A percentile compares a stretch with the other conserved stretches of the same genome.
Conservation (phyloP, 2,113 vertebrate species). For the Toxotes chatareus region DNA sequence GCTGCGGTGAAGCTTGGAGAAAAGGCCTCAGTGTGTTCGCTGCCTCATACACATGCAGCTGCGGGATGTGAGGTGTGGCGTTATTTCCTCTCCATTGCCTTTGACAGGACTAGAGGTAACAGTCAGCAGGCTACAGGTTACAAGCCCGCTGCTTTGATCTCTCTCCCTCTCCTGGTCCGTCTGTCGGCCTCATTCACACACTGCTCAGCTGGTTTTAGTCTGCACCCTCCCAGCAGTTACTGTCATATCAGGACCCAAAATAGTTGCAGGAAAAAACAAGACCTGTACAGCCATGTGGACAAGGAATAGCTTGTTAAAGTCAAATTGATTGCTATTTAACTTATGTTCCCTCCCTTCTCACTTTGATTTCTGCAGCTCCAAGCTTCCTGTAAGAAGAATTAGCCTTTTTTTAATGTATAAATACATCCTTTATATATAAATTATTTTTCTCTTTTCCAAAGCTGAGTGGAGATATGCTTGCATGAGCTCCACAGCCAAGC, state of each 20-base stretch:
- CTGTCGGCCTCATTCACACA: constrained; percentile 50
- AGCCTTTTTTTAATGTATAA: constrained; percentile 25
- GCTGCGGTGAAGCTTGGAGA: constrained; percentile 67
- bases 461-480: constrained; percentile 34
- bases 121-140: constrained; percentile 71
- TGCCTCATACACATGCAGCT: constrained; percentile 62
- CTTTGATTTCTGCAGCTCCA: constrained; percentile 21
- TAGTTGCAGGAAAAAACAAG: constrained; percentile 53
- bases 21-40: constrained; percentile 67
- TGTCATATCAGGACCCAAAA: constrained; percentile 72
- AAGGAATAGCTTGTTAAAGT: constrained; percentile 66
- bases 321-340: constrained; percentile 61
- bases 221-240: constrained; percentile 63
- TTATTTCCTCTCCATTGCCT: constrained; percentile 64
- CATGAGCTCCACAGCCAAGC: constrained; percentile 50
- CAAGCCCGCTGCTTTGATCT: constrained; percentile 63
- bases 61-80: constrained; percentile 73
- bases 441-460: constrained; percentile 35
- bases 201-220: constrained; percentile 70
- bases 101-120: constrained; percentile 58
- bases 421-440: constrained; percentile 13
- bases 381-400: constrained; percentile 42
- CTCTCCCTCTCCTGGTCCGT: constrained; percentile 26
- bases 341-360: not conserved
- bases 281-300: constrained; percentile 48